Conservation (phyloP, 1,140 invertebrate species). For the Tetragnatha versicolor region DNA sequence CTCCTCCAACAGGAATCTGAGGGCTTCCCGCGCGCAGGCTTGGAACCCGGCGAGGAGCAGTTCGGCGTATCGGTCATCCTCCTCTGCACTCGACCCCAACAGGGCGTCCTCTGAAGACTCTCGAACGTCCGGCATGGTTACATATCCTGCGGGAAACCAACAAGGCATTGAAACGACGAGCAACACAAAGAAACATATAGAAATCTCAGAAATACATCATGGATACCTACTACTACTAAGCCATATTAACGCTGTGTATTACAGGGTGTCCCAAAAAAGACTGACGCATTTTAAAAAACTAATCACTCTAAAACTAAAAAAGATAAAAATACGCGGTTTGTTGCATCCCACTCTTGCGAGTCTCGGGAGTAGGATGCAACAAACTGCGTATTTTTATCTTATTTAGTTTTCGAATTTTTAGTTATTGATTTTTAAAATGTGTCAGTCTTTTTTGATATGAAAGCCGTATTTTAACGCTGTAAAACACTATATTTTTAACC, state of each 20-base stretch:
- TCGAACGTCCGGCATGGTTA: constrained; percentile 26
- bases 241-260: neutral
- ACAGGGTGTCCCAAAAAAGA: neutral
- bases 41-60: constrained; percentile 57
- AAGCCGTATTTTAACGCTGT: too few species aligned
- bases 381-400: too few species aligned
- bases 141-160: neutral
- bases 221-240: neutral
- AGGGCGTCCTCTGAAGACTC: constrained; percentile 5
- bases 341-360: too few species aligned
- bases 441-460: too few species aligned
- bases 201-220: neutral
- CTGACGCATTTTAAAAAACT: neutral
- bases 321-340: neutral
- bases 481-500: too few species aligned
- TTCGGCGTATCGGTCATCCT: constrained; percentile 14
- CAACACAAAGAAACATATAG: neutral
- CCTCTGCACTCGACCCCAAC: neutral
- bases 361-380: too few species aligned
- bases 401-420: too few species aligned
- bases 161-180: too few species aligned
- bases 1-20: constrained; percentile 60
- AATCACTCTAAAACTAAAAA: neutral
- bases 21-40: constrained; percentile 60
- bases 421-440: too few species aligned